Percentiles rank a stretch among this genome's conserved stretches.
Conservation (phyloP, 2,113 vertebrate genomes). For the Petroica traversi region DNA sequence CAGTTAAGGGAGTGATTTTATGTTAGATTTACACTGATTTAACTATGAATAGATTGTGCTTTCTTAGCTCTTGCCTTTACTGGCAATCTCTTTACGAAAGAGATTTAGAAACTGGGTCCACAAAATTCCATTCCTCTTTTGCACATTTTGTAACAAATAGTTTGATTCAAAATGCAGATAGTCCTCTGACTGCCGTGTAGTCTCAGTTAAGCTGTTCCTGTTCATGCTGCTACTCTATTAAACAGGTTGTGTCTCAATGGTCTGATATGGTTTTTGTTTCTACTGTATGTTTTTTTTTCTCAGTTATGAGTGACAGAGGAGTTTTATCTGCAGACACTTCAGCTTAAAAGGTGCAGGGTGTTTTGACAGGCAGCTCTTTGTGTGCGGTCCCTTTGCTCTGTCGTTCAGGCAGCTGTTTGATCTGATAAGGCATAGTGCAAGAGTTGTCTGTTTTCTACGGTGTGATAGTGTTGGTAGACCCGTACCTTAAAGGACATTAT, state of each 20-base stretch:
- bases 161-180: not conserved
- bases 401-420: not conserved
- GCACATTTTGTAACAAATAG: not conserved
- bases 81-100: not conserved
- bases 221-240: not conserved
- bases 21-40: not conserved
- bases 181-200: not conserved
- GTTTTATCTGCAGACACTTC: not conserved
- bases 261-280: not conserved
- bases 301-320: not conserved
- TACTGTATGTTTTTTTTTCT: not conserved
- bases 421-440: not conserved
- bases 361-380: not conserved
- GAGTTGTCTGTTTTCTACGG: not conserved
- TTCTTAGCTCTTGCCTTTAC: not conserved
- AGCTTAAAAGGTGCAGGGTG: not conserved
- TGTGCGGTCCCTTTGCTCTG: not conserved
- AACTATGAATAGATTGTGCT: not conserved
- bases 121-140: not conserved
- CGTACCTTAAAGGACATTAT: not conserved
- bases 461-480: not conserved
- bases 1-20: not conserved
- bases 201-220: not conserved
- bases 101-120: not conserved
- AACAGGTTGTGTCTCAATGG: not conserved